Percentiles rank a stretch among this genome's conserved stretches.
phyloP scores from a whole-genome alignment of 2,888 invertebrate species.

The Drosophila pseudotalamancana region DNA sequence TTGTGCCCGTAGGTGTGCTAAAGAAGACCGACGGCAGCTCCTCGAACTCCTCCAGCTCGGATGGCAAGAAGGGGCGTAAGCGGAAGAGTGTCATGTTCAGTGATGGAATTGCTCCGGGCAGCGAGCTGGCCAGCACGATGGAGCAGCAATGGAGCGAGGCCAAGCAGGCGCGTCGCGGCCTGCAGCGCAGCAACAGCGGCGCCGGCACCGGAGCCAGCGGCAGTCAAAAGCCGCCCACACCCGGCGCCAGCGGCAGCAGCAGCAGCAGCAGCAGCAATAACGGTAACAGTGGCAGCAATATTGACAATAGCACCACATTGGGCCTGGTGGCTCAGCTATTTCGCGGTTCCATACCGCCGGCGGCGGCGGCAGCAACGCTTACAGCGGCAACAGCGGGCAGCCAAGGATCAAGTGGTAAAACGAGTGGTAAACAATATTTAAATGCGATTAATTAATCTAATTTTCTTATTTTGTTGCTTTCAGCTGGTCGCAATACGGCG shows the following conservation, averaged over 20 bases:
- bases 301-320: slow-evolving; percentile 69
- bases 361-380: slow-evolving; percentile 75
- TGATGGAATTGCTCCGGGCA: slow-evolving; percentile 93
- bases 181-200: slow-evolving; percentile 62
- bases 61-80: slow-evolving; percentile 84
- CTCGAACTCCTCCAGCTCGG: slow-evolving; percentile 79
- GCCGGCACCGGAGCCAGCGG: slow-evolving; percentile 1
- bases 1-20: slow-evolving; percentile 93
- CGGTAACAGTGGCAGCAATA: slow-evolving; percentile 62
- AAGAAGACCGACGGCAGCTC: slow-evolving; percentile 85
- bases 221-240: slow-evolving; percentile 65
- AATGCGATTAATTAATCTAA: not conserved
- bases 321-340: slow-evolving; percentile 80
- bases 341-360: slow-evolving; percentile 81
- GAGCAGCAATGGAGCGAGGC: slow-evolving; percentile 87
- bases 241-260: slow-evolving; percentile 45
- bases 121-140: slow-evolving; percentile 90
- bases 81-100: slow-evolving; percentile 94
- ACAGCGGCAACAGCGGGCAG: slow-evolving; percentile 45
- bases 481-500: slow-evolving; percentile 46
- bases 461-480: not conserved
- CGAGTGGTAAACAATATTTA: not conserved
- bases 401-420: slow-evolving; percentile 34
- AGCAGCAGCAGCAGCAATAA: slow-evolving; percentile 42
- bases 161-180: slow-evolving; percentile 82